Percentiles rank a stretch among this genome's conserved stretches.
These are phyloP conservation scores for Sialia sialis DNA, from an alignment of 2,113 vertebrate species.

Conservation along the genomic window DNA sequence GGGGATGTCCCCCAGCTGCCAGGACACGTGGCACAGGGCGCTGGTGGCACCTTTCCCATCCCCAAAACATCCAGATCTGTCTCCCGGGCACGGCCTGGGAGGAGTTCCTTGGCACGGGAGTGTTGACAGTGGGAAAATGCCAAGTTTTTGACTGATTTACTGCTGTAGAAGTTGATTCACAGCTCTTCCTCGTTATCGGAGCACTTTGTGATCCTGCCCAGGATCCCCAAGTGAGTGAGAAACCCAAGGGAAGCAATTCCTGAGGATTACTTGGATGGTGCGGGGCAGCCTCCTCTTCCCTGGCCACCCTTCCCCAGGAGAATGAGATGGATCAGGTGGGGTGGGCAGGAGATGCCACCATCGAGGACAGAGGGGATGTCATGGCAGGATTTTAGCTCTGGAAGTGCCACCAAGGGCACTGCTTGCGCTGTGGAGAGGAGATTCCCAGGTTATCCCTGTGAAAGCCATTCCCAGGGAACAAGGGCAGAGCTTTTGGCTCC, in stretches of 20 bases:
- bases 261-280: fast-evolving
- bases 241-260: not conserved
- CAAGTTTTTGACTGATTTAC: not conserved
- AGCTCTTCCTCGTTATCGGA: not conserved
- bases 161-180: not conserved
- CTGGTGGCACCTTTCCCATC: not conserved
- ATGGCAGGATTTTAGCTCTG: not conserved
- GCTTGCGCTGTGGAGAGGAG: not conserved
- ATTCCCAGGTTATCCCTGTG: not conserved
- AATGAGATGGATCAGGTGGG: not conserved
- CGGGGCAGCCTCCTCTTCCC: not conserved
- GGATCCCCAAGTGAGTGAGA: not conserved
- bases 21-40: fast-evolving
- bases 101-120: not conserved
- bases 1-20: not conserved
- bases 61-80: not conserved
- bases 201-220: not conserved
- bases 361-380: not conserved
- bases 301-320: not conserved
- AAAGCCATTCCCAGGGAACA: not conserved
- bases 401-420: not conserved
- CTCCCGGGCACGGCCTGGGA: not conserved
- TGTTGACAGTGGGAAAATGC: not conserved
- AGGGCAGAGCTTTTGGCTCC: not conserved
- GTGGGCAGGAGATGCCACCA: not conserved